phyloP scores from a whole-genome alignment of 2,113 vertebrate genomes.

The Pheucticus melanocephalus region DNA sequence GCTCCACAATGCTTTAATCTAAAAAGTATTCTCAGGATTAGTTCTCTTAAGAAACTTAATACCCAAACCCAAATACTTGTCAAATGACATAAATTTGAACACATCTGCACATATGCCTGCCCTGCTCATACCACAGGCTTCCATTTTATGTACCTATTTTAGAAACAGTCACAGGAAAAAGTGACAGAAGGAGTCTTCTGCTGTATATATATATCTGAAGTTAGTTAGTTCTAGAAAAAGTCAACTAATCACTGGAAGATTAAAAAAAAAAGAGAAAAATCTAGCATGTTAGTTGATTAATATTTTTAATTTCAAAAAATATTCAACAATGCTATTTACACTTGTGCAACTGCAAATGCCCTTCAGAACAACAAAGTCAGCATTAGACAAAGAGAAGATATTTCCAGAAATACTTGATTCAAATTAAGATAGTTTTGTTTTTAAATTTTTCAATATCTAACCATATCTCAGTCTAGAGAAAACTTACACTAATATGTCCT shows the following conservation, averaged over 20 bases:
- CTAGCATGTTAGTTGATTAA: not conserved
- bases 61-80: not conserved
- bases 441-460: not conserved
- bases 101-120: not conserved
- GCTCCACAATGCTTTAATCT: not conserved
- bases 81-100: not conserved
- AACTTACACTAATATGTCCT: not conserved
- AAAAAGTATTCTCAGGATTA: not conserved
- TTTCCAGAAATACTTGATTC: not conserved
- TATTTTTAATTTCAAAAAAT: not conserved
- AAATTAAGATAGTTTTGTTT: not conserved
- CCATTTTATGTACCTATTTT: not conserved
- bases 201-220: not conserved
- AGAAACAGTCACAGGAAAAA: not conserved
- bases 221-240: not conserved
- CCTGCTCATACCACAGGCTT: not conserved
- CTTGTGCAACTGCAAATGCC: not conserved
- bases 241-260: not conserved
- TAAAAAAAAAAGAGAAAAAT: not conserved
- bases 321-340: not conserved
- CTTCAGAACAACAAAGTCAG: not conserved
- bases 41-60: not conserved
- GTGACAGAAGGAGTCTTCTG: not conserved
- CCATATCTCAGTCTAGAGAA: not conserved
- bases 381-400: not conserved